phyloP scores from a whole-genome alignment of 2,888 invertebrate species.

The Plagodis dolabraria region DNA sequence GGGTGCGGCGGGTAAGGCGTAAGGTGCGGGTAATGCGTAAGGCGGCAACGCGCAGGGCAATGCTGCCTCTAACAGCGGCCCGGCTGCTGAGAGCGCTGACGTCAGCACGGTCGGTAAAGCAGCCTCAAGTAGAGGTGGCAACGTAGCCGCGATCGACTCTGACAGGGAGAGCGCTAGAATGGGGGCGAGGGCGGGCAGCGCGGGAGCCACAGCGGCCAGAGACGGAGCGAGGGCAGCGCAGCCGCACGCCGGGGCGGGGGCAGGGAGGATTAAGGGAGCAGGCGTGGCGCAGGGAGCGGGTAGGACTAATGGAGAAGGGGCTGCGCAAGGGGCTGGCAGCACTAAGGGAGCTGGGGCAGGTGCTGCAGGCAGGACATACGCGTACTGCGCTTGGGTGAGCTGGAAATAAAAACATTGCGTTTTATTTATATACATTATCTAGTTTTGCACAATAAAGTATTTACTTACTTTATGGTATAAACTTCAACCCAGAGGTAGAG shows the following conservation, averaged over 20 bases:
- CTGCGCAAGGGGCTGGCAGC: conserved; percentile 16
- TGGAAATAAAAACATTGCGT: conserved; percentile 15
- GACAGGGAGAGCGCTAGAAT: conserved; percentile 45
- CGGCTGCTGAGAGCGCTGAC: conserved; percentile 54
- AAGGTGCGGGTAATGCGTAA: conserved; percentile 19
- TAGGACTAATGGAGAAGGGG: conserved; percentile 27
- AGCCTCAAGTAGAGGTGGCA: conserved; percentile 55
- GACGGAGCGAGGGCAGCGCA: conserved; percentile 24
- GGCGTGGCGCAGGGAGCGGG: conserved; percentile 29
- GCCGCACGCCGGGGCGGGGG: conserved; percentile 22
- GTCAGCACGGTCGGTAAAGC: conserved; percentile 52
- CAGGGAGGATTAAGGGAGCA: conserved; percentile 26
- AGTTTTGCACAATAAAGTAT: no score
- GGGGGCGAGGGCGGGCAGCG: conserved; percentile 46
- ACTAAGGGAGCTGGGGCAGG: conserved; percentile 7
- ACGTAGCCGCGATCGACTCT: conserved; percentile 43
- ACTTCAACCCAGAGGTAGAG: no score
- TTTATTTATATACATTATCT: no score
- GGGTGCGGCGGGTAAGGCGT: conserved; percentile 26
- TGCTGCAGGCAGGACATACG: conserved; percentile 21
- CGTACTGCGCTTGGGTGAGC: conserved; percentile 32
- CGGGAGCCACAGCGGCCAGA: conserved; percentile 44
- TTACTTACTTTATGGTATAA: no score
- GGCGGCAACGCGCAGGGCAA: conserved; percentile 34
- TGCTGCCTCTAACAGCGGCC: conserved; percentile 52